Evolutionary conservation across 2,888 invertebrate genomes (phyloP).

Genomic region (Spodoptera littoralis): DNA sequence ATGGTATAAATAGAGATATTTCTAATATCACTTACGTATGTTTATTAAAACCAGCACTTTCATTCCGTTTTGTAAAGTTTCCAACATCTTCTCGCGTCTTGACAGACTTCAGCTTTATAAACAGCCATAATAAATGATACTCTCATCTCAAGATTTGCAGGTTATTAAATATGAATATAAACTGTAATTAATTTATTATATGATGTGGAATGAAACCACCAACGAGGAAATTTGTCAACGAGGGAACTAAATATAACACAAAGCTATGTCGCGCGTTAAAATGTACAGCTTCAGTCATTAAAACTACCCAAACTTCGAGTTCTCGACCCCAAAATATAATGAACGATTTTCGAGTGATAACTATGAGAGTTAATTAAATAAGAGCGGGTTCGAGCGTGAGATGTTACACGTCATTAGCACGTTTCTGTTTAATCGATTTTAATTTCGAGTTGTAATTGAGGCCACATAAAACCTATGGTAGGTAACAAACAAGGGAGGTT

Average conservation of each 20-base stretch:
- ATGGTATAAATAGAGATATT: constrained; percentile 1
- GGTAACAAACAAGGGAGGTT: constrained; percentile 49
- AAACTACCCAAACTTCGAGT: constrained; percentile 48
- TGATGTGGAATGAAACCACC: constrained; percentile 58
- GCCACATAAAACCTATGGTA: constrained; percentile 47
- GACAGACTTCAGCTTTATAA: constrained; percentile 20
- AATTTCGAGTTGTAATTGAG: constrained; percentile 53
- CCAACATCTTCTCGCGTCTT: constrained; percentile 7
- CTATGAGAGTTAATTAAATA: constrained; percentile 40
- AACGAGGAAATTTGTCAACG: constrained; percentile 62
- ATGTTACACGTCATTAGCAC: constrained; percentile 42
- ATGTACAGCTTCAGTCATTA: constrained; percentile 58
- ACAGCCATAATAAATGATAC: constrained; percentile 28
- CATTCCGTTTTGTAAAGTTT: constrained; percentile 12
- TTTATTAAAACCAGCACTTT: constrained; percentile 28
- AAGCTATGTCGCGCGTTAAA: constrained; percentile 54
- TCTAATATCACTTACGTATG: constrained; percentile 37
- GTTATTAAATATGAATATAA: constrained; percentile 45
- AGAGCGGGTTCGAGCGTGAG: constrained; percentile 22
- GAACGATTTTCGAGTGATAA: constrained; percentile 37
- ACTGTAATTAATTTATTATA: constrained; percentile 58
- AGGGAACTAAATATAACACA: constrained; percentile 60
- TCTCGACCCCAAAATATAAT: constrained; percentile 42
- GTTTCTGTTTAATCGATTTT: constrained; percentile 38
- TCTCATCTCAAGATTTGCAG: constrained; percentile 24